These are phyloP conservation scores for Alviniconcha marisindica DNA, from an alignment of 1,140 invertebrate species.

Conservation along the genomic window DNA sequence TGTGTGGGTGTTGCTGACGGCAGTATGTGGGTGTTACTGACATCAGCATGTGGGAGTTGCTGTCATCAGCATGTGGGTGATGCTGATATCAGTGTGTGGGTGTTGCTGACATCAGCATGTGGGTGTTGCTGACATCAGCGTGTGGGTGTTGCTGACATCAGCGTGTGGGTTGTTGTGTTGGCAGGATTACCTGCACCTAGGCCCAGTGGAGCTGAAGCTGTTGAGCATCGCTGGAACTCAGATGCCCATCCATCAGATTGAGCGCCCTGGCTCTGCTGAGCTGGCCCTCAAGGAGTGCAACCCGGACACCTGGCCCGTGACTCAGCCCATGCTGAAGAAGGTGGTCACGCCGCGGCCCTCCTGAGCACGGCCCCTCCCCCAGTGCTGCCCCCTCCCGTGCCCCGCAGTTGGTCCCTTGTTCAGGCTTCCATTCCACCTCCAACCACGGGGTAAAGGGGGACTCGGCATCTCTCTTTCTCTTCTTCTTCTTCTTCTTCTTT, in stretches of 20 bases:
- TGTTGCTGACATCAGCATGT: not conserved
- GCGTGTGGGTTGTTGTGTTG: constrained; percentile 1
- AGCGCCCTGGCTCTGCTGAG: constrained; percentile 56
- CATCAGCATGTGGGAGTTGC: not conserved
- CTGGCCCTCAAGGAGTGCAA: constrained; percentile 63
- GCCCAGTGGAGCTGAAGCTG: constrained; percentile 72
- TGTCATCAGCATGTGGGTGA: constrained; percentile 3
- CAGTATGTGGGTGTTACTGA: not conserved
- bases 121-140: not conserved
- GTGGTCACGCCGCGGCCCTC: constrained; percentile 37
- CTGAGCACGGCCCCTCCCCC: no score
- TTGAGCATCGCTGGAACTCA: constrained; percentile 66
- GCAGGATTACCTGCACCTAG: constrained; percentile 71
- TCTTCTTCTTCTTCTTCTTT: no score
- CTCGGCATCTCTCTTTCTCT: no score
- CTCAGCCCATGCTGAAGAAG: constrained; percentile 67
- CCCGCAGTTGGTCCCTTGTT: no score
- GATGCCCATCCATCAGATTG: constrained; percentile 64
- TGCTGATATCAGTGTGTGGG: constrained; percentile 3
- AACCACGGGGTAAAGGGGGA: no score
- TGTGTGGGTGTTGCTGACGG: not conserved
- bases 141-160: not conserved
- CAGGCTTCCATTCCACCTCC: no score
- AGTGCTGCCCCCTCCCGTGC: no score
- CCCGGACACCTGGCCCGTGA: constrained; percentile 73